phyloP scores from a whole-genome alignment of 2,888 invertebrate species.

The Blastobasis adustella region DNA sequence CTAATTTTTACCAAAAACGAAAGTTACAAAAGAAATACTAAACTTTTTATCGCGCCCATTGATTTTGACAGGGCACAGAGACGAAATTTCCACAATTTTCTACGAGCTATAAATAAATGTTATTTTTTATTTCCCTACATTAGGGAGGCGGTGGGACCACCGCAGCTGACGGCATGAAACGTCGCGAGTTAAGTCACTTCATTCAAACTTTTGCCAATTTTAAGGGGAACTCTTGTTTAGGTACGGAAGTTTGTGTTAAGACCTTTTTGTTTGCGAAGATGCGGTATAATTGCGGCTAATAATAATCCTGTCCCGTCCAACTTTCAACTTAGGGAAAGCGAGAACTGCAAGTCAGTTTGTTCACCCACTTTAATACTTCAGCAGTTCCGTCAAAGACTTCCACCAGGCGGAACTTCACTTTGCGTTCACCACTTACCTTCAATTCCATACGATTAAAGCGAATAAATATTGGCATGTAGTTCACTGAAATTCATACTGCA shows the following conservation, averaged over 20 bases:
- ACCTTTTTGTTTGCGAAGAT: constrained; percentile 47
- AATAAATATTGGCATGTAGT: too few species aligned
- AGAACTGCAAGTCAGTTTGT: constrained; percentile 7
- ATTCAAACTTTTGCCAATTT: constrained; percentile 68
- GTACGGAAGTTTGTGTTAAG: constrained; percentile 50
- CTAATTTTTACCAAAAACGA: not conserved
- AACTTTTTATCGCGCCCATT: constrained; percentile 8
- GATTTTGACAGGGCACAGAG: constrained; percentile 11
- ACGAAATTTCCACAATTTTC: not conserved
- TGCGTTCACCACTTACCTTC: too few species aligned
- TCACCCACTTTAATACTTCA: not conserved
- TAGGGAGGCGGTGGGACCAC: constrained; percentile 60
- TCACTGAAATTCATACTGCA: too few species aligned
- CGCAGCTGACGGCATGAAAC: constrained; percentile 62
- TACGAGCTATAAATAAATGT: constrained; percentile 46
- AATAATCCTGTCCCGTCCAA: constrained; percentile 30
- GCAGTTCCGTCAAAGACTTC: too few species aligned
- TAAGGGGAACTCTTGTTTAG: constrained; percentile 54
- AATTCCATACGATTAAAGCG: too few species aligned
- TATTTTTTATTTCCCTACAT: constrained; percentile 60
- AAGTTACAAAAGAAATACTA: not conserved
- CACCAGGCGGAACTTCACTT: too few species aligned
- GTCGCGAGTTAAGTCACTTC: constrained; percentile 64
- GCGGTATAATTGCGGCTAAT: constrained; percentile 46
- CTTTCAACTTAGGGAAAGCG: constrained; percentile 14